phyloP scores from a whole-genome alignment of 2,113 vertebrate genomes.

The Mugil cephalus region DNA sequence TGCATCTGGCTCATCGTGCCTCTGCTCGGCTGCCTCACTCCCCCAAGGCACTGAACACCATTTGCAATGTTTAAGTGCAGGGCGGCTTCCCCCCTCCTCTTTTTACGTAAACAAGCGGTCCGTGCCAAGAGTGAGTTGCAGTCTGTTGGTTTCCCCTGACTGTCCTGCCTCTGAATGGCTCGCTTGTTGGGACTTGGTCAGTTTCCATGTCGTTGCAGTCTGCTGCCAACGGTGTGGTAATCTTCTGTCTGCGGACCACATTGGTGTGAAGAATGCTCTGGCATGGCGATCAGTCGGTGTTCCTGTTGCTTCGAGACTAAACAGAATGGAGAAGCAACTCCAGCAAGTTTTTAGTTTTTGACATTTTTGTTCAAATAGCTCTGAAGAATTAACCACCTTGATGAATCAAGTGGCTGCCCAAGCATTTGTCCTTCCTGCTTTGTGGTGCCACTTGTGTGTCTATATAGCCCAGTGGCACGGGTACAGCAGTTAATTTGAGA shows the following conservation, averaged over 20 bases:
- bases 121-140: slow-evolving; percentile 53
- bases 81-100: background rate
- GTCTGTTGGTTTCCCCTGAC: slow-evolving; percentile 56
- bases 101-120: slow-evolving; percentile 59
- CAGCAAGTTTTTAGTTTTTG: background rate
- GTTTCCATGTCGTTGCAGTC: slow-evolving; percentile 74
- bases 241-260: slow-evolving; percentile 61
- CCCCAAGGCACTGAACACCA: background rate
- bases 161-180: slow-evolving; percentile 66
- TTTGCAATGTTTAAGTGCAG: slow-evolving; percentile 20
- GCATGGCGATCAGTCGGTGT: slow-evolving; percentile 60
- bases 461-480: slow-evolving; percentile 1
- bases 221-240: slow-evolving; percentile 66
- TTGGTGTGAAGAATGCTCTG: slow-evolving; percentile 62
- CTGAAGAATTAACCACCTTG: background rate
- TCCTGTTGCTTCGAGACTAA: slow-evolving; percentile 44
- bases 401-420: background rate
- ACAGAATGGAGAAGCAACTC: slow-evolving; percentile 34
- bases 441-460: slow-evolving; percentile 23
- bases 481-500: slow-evolving; percentile 10
- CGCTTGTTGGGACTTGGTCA: slow-evolving; percentile 77
- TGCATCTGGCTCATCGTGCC: slow-evolving; percentile 10
- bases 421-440: slow-evolving; percentile 8
- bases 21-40: background rate
- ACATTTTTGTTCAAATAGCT: slow-evolving; percentile 13